Evolutionary conservation across 1,140 invertebrate species (phyloP), one percentile per base, ranked within the genome.

Genomic region (Drosophila ercepeae): DNA sequence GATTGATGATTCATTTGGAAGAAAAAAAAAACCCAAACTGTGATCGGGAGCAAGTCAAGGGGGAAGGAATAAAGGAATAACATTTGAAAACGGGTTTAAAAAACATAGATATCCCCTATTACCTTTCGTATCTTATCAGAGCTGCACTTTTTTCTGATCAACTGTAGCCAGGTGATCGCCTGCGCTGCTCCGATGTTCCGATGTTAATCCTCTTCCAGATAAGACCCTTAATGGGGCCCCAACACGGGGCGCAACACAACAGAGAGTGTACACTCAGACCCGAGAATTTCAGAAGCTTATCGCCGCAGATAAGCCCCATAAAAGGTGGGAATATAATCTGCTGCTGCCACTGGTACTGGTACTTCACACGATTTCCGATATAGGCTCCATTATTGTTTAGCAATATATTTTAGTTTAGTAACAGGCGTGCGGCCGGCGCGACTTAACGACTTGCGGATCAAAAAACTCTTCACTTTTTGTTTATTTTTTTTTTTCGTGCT

Each of bases 241-340:
- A 25, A 19, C n/a, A n/a, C n/a, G n/a, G n/a, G n/a, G n/a, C n/a
- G n/a, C n/a, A n/a, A n/a, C n/a, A 63, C 13, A 44, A 34, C 18
- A 1, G 2, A 32, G 29, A 36, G 34, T 2, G 6, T n/a, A n/a
- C n/a, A n/a, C n/a, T n/a, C 1, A 32, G 6, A 4, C 7, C 9
- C 11, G 7, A 49, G 36, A 44, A 51, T 67, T 32, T 67, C 63
- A 52, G 64, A 44, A 53, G 75, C 58, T 65, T 70, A 75, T 76
- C 58, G 54, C 9, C 3, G 16, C 7, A 18, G 23, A 49, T 39
- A 39, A 39, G 13, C 36, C 36, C 5, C 3, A 13, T 8, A 13
- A n/a, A 13, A n/a, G 34, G 14, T 2, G 8, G 39, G 51, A 75
- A 79, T 76, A 77, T 76, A 65, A 79, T 79, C 36, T n/a, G n/a